phyloP scores from a whole-genome alignment of 2,113 vertebrate genomes.

The Corydoras maculifer region DNA sequence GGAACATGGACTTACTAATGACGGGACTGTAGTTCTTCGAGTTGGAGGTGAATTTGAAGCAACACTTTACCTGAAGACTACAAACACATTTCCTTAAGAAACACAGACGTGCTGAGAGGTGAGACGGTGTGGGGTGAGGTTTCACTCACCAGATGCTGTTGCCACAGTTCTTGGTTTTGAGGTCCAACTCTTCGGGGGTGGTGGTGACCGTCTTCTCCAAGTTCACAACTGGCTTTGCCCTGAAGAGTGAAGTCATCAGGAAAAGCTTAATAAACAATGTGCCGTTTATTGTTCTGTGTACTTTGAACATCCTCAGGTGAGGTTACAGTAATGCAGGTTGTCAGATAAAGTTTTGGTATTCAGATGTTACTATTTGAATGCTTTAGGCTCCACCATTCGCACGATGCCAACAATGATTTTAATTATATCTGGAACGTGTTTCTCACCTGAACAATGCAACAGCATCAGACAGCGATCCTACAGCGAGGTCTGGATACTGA shows the following conservation, averaged over 20 bases:
- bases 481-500: conserved; percentile 85
- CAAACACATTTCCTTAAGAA: conserved; percentile 17
- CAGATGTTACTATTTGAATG: too few relatives aligned
- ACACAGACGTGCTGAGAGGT: background rate
- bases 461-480: conserved; percentile 87
- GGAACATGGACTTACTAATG: conserved; percentile 71
- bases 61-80: conserved; percentile 77
- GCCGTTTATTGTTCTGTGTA: too few relatives aligned
- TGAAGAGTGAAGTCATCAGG: conserved; percentile 42
- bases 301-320: too few relatives aligned
- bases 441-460: conserved; percentile 75
- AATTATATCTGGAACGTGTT: background rate
- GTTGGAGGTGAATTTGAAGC: conserved; percentile 80
- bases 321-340: too few relatives aligned
- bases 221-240: conserved; percentile 81
- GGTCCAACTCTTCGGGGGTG: conserved; percentile 61
- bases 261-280: too few relatives aligned
- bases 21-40: conserved; percentile 67
- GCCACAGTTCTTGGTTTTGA: conserved; percentile 58
- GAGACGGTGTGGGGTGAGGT: background rate
- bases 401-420: too few relatives aligned
- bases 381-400: too few relatives aligned
- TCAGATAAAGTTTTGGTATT: too few relatives aligned
- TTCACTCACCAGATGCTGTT: conserved; percentile 72
- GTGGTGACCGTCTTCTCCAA: conserved; percentile 75